phyloP scores from a whole-genome alignment of 1,140 invertebrate genomes.

The Euwallacea fornicatus region DNA sequence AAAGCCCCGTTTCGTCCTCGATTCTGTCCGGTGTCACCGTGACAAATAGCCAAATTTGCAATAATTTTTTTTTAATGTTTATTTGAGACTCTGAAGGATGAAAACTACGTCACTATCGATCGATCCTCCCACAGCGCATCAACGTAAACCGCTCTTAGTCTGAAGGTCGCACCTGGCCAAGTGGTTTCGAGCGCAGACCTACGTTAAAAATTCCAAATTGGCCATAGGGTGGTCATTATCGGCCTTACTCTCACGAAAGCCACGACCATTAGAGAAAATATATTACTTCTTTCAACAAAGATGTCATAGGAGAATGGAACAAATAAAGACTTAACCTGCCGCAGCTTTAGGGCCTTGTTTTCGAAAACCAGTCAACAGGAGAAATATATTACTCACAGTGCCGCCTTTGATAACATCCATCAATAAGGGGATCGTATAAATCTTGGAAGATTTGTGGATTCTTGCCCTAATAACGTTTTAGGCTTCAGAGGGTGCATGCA shows the following conservation, averaged over 20 bases:
- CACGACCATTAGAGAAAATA: neutral
- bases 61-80: too few relatives aligned
- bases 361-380: slow-evolving; percentile 36
- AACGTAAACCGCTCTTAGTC: too few relatives aligned
- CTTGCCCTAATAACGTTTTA: slow-evolving; percentile 15
- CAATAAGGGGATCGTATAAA: slow-evolving; percentile 40
- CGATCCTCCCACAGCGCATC: too few relatives aligned
- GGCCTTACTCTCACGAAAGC: neutral
- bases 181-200: too few relatives aligned
- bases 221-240: too few relatives aligned
- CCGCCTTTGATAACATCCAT: slow-evolving; percentile 37
- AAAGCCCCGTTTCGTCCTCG: too few relatives aligned
- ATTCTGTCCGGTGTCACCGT: too few relatives aligned
- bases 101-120: too few relatives aligned
- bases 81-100: too few relatives aligned
- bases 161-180: too few relatives aligned
- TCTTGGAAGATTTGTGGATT: slow-evolving; percentile 32
- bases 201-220: too few relatives aligned
- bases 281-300: neutral
- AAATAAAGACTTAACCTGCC: slow-evolving; percentile 2
- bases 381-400: slow-evolving; percentile 35
- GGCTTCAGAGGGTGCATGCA: neutral
- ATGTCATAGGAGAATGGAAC: neutral
- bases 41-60: too few relatives aligned
- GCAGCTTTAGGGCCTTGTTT: slow-evolving; percentile 26